phyloP scores from a whole-genome alignment of 2,797 vertebrate species.

The Spheniscus humboldti region DNA sequence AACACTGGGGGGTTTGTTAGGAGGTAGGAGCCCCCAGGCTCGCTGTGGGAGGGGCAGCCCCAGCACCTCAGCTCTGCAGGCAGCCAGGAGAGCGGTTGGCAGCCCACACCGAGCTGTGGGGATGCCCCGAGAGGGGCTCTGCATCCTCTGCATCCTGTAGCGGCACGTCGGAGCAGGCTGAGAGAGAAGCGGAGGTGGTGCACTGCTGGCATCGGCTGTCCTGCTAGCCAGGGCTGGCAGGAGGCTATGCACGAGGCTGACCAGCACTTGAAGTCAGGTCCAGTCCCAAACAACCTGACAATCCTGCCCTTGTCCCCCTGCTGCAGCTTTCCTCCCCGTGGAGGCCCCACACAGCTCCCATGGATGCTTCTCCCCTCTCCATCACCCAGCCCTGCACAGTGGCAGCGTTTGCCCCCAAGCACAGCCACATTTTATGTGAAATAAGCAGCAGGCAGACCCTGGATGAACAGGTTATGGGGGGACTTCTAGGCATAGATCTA shows the following conservation, averaged over 20 bases:
- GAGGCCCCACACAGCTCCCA: accelerated
- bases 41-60: neutral
- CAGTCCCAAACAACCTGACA: accelerated
- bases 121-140: neutral
- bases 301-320: accelerated
- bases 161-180: accelerated
- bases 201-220: accelerated
- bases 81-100: accelerated
- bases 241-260: accelerated
- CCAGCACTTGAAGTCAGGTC: accelerated
- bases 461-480: neutral
- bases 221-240: accelerated
- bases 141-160: neutral
- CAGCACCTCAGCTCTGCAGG: too few relatives aligned
- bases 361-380: neutral
- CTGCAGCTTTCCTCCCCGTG: accelerated
- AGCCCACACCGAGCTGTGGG: accelerated
- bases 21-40: neutral
- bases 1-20: neutral
- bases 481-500: neutral
- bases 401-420: neutral
- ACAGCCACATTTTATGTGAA: accelerated
- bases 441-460: neutral
- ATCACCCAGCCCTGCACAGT: accelerated
- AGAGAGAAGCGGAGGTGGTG: neutral